Evolutionary conservation across 1,140 invertebrate genomes (phyloP).

Genomic region (Lepeophtheirus salmonis): DNA sequence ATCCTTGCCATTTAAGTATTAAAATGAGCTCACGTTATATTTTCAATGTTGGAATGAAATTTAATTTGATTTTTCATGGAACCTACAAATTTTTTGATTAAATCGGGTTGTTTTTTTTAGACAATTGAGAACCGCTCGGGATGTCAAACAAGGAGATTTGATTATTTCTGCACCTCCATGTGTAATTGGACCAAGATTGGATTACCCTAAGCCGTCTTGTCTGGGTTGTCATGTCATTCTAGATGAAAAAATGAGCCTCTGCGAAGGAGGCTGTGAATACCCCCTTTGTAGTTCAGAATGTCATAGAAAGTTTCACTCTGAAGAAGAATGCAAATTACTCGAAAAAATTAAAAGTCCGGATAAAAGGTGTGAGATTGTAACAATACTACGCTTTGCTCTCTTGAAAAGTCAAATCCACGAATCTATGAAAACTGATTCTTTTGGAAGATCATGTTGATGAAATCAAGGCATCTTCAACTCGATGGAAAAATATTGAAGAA

Average conservation of each 20-base stretch:
- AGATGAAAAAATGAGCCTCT: neutral
- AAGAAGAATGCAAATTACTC: neutral
- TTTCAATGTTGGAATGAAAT: too few species aligned
- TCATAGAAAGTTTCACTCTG: neutral
- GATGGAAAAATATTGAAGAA: neutral
- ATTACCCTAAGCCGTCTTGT: conserved; percentile 8
- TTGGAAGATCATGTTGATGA: neutral
- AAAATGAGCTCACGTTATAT: too few species aligned
- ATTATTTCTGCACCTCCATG: conserved; percentile 27
- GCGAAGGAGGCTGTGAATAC: neutral
- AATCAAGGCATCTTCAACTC: neutral
- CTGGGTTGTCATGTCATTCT: neutral
- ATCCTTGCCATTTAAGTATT: too few species aligned
- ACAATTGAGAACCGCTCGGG: conserved; percentile 15
- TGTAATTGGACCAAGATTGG: neutral
- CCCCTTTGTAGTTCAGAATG: neutral
- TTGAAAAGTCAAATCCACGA: neutral
- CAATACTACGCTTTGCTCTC: neutral
- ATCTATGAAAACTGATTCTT: neutral
- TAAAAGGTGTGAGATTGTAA: neutral
- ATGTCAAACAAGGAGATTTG: conserved; percentile 27
- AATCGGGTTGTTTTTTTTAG: neutral
- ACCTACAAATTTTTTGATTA: neutral
- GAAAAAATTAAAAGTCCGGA: neutral
- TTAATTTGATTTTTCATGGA: neutral